These are phyloP conservation scores for Arrhopalites spinosus DNA, from an alignment of 2,888 invertebrate genomes.

Conservation along the genomic window DNA sequence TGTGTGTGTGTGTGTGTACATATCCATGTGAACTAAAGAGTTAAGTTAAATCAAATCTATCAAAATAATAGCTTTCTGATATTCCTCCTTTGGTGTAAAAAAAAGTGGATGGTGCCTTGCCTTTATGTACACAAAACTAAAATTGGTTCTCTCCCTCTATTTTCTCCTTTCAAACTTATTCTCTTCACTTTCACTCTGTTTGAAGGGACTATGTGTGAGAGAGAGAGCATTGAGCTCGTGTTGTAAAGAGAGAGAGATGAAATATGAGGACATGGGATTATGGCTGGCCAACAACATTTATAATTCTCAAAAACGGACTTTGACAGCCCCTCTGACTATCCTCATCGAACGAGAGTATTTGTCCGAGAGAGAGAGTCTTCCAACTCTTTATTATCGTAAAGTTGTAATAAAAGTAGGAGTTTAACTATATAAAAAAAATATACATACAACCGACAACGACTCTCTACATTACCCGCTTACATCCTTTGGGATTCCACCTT, in stretches of 20 bases:
- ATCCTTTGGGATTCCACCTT: too few species aligned
- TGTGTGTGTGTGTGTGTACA: too few species aligned
- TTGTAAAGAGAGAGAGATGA: constrained; percentile 14
- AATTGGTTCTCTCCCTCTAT: background rate
- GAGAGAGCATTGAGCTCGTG: background rate
- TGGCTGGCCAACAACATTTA: constrained; percentile 39
- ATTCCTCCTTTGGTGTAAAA: background rate
- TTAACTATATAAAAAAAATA: background rate
- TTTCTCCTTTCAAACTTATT: background rate
- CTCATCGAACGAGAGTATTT: background rate
- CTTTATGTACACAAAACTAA: too few species aligned
- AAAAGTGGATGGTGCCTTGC: too few species aligned
- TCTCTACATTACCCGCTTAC: too few species aligned
- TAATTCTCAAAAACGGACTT: constrained; percentile 30
- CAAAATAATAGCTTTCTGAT: constrained; percentile 10
- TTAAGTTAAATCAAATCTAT: constrained; percentile 12
- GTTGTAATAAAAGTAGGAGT: background rate
- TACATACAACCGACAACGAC: too few species aligned
- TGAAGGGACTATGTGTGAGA: background rate
- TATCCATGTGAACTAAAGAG: background rate
- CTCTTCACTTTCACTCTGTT: background rate
- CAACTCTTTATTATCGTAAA: background rate
- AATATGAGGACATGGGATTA: constrained; percentile 35
- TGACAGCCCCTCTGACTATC: constrained; percentile 12
- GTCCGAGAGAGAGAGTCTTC: background rate